Evolutionary conservation across 1,140 invertebrate species (phyloP), one percentile per base, ranked within the genome.

Genomic region (Diploscapter pachys): DNA sequence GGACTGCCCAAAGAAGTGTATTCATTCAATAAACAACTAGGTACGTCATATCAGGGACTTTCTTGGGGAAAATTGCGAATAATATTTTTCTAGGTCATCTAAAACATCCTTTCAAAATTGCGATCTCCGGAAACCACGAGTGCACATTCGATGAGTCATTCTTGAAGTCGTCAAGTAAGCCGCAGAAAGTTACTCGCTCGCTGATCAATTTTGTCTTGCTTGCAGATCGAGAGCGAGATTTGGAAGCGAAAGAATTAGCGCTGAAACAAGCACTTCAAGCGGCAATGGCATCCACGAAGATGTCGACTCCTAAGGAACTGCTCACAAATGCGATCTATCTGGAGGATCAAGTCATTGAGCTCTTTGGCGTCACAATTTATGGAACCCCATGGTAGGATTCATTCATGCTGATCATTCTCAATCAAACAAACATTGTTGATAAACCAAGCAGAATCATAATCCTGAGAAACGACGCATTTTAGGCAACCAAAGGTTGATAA

Each of bases 121-220:
- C 93, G 0, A 93, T 93, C 81, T 92, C 92, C 69, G 92, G 92
- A 52, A 94, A 94, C 87, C 92, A 94, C 87, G 92, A 94, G 82
- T 86, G 93, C 9, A 92, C 91, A 81, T 93, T 93, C 85, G 92
- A 93, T 65, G 64, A 80, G n/a, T 61, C 61, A 64, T 80, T 80
- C 51, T 48, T 80, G 9, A 80, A 79, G 59, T 71, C 74, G 6
- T 78, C 72, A 13, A 71, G 78, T 79, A 62, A 70, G 78, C 49
- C 31, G 50, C 56, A 9, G 11, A 48, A 31, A 31, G 31, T 31
- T 31, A 31, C 31, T 31, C 31, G 31, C 31, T 31, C 31, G 31
- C 31, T 31, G 31, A 31, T 31, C 0, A 31, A 31, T 31, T 31
- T 31, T 31, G 31, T 31, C 31, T 31, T 31, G 31, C 31, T 31